Evolutionary conservation across 2,888 invertebrate species (phyloP).

Genomic region (Pantelozetes paolii): DNA sequence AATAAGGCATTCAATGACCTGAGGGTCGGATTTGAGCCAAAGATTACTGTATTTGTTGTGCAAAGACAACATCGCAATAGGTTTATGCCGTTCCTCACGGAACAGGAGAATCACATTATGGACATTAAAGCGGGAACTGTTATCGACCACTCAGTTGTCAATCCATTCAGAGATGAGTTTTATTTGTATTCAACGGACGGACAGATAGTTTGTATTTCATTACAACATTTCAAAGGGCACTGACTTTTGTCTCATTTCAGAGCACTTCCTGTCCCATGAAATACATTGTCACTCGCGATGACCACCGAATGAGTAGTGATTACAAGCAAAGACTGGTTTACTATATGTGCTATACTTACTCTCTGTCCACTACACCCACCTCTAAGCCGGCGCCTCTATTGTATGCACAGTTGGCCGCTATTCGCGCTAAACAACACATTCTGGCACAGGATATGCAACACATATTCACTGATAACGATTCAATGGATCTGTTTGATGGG

Average conservation of each 20-base stretch:
- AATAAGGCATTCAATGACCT: slow-evolving; percentile 62
- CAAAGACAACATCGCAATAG: slow-evolving; percentile 97
- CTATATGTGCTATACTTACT: slow-evolving; percentile 49
- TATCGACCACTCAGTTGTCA: slow-evolving; percentile 77
- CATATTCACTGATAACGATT: too few relatives aligned
- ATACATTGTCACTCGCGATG: slow-evolving; percentile 47
- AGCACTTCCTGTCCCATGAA: slow-evolving; percentile 43
- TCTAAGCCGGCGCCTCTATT: slow-evolving; percentile 51
- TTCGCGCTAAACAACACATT: slow-evolving; percentile 44
- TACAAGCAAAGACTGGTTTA: slow-evolving; percentile 47
- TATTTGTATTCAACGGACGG: slow-evolving; percentile 68
- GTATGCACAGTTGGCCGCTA: slow-evolving; percentile 49
- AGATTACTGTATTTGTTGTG: slow-evolving; percentile 84
- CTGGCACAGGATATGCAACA: background rate
- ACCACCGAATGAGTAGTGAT: slow-evolving; percentile 46
- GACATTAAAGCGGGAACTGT: slow-evolving; percentile 83
- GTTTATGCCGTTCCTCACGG: slow-evolving; percentile 47
- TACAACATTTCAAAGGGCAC: slow-evolving; percentile 50
- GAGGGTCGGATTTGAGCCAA: slow-evolving; percentile 62
- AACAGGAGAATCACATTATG: slow-evolving; percentile 45
- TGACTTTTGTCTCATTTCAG: slow-evolving; percentile 7
- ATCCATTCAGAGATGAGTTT: slow-evolving; percentile 81
- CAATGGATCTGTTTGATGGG: too few relatives aligned
- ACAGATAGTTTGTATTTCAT: too few relatives aligned
- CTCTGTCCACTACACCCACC: slow-evolving; percentile 49